Conservation (phyloP, 2,797 vertebrate species). For the Rhinella marina region DNA sequence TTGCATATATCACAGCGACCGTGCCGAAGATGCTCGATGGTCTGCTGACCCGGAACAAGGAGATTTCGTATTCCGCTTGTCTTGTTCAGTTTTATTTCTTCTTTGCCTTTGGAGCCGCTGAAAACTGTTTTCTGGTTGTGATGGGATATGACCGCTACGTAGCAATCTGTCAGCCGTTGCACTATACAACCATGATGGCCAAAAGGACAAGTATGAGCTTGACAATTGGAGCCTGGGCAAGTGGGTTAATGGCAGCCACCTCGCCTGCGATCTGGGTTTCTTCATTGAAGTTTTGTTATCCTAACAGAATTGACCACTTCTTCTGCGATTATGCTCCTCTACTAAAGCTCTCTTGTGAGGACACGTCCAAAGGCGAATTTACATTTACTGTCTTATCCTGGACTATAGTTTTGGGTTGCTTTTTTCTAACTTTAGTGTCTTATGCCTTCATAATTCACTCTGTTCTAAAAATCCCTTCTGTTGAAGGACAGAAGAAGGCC, state of each 20-base stretch:
- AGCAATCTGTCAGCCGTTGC: conserved; percentile 65
- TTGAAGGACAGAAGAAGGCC: conserved; percentile 56
- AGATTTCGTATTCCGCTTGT: conserved; percentile 48
- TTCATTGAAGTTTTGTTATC: conserved; percentile 61
- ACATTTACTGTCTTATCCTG: conserved; percentile 59
- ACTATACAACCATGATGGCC: conserved; percentile 64
- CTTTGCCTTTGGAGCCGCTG: conserved; percentile 57
- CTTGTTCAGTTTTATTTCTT: conserved; percentile 47
- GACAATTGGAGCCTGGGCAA: conserved; percentile 34
- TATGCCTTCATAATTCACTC: conserved; percentile 61
- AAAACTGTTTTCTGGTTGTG: conserved; percentile 63
- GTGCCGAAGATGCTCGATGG: conserved; percentile 48
- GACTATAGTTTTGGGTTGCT: conserved; percentile 58
- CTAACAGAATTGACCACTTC: conserved; percentile 64
- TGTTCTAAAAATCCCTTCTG: conserved; percentile 57
- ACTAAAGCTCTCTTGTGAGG: conserved; percentile 61
- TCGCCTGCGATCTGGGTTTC: conserved; percentile 31
- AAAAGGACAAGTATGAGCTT: conserved; percentile 26
- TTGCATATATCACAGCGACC: conserved; percentile 51
- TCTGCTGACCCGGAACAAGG: conserved; percentile 10
- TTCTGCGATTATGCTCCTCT: conserved; percentile 63
- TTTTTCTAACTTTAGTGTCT: conserved; percentile 63
- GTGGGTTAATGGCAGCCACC: conserved; percentile 40
- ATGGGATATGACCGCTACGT: conserved; percentile 65
- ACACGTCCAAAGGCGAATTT: conserved; percentile 49